Percentiles rank a stretch among this genome's conserved stretches.
Evolutionary conservation across 2,888 invertebrate species (phyloP).

Genomic region (Crioceris asparagi): DNA sequence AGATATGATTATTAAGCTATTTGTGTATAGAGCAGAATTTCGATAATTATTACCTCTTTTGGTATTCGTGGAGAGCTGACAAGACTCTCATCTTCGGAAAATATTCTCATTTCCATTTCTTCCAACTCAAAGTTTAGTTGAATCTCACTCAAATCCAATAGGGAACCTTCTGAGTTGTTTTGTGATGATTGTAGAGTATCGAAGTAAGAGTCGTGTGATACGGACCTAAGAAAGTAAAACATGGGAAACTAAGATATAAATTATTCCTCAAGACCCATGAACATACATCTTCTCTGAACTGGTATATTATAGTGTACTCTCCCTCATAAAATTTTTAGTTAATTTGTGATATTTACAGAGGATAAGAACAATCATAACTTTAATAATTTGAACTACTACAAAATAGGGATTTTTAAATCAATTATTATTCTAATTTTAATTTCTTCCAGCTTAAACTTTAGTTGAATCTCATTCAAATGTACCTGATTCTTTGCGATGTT

Average conservation of each 20-base stretch:
- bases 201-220: conserved; percentile 90
- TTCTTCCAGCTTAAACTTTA: too few relatives aligned
- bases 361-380: too few relatives aligned
- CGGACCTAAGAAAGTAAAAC: conserved; percentile 45
- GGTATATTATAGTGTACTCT: too few relatives aligned
- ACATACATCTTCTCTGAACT: too few relatives aligned
- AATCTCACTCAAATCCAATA: conserved; percentile 71
- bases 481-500: too few relatives aligned
- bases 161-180: conserved; percentile 37
- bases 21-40: neutral
- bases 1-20: conserved; percentile 10
- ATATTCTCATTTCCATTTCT: conserved; percentile 76
- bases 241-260: neutral
- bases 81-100: conserved; percentile 74
- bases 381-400: too few relatives aligned
- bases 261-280: too few relatives aligned
- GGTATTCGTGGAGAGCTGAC: conserved; percentile 47
- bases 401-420: too few relatives aligned
- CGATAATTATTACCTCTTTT: conserved; percentile 32
- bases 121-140: conserved; percentile 74
- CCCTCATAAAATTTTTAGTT: too few relatives aligned
- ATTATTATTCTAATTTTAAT: too few relatives aligned
- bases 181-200: conserved; percentile 58
- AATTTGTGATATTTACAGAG: too few relatives aligned
- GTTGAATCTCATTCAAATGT: too few relatives aligned